A percentile compares a stretch with the other conserved stretches of the same genome.
phyloP scores from a whole-genome alignment of 2,797 vertebrate genomes.

The Microtus agrestis region DNA sequence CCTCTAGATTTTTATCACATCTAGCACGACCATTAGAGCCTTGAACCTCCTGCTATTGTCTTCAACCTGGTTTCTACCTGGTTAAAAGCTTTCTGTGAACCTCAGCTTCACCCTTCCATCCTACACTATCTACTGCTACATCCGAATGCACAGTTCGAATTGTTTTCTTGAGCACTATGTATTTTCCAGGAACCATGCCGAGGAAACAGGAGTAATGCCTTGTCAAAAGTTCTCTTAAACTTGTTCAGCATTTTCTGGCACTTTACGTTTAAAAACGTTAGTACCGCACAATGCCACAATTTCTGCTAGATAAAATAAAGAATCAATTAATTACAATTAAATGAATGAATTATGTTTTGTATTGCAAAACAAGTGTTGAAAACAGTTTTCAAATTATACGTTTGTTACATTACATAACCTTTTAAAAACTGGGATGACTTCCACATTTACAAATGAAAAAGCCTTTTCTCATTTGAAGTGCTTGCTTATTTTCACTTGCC shows the following conservation, averaged over 20 bases:
- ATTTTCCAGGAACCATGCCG: neutral
- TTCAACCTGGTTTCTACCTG: neutral
- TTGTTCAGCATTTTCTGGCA: neutral
- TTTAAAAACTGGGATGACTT: neutral
- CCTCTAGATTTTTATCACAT: neutral
- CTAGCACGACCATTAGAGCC: neutral
- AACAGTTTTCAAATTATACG: neutral
- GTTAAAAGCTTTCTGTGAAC: neutral
- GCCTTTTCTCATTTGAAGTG: neutral
- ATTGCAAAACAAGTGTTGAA: neutral
- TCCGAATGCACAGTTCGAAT: neutral
- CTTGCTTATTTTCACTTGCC: neutral
- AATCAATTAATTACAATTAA: neutral
- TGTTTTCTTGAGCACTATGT: neutral
- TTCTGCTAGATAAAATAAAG: neutral
- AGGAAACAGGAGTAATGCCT: neutral
- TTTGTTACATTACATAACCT: neutral
- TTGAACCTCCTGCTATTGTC: neutral
- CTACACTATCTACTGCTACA: neutral
- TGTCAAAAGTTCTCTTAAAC: rapidly evolving
- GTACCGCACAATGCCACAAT: neutral
- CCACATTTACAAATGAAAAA: neutral
- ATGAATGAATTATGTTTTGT: neutral
- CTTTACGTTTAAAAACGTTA: neutral
- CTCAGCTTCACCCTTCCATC: neutral